Evolutionary conservation across 2,888 invertebrate genomes (phyloP), one percentile per base, ranked within the genome.

Genomic region (Lepidonotus clava): DNA sequence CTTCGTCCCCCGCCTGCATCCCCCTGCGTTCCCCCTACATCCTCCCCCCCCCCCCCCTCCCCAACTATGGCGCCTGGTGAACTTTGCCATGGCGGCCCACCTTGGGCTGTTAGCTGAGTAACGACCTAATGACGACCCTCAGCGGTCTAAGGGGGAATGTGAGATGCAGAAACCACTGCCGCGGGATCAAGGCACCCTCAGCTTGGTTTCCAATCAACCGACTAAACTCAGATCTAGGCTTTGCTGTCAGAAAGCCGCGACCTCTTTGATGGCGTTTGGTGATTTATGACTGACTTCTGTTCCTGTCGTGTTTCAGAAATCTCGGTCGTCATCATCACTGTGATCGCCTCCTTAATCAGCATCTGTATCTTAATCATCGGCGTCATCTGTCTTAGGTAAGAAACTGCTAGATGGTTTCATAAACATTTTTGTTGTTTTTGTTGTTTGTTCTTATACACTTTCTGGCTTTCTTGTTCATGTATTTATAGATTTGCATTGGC

Each of bases 341-440:
- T 85, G 28, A 85, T 85, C 14, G 85, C 85, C 2, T 85, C 85
- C 18, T 53, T 85, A 11, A 85, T 85, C 76, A 85, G 85, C 53
- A 67, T 85, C n/a, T 85, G 85, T 46, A 85, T 85, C 18, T 51
- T 85, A 1, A 66, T 85, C 21, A 71, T 85, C 14, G 85, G 85
- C 28, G 51, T 85, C 34, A 71, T 85, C 32, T 85, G 85, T 85
- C 85, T 85, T 6, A 67, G 85, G 85, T 85, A 32, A 36, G 83
- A 40, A n/a, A 8, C 66, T 8, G n/a, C n/a, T 14, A 66, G 66
- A 24, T 24, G 6, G 8, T 32, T 66, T 11, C n/a, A 8, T 66
- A 8, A 6, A 66, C 46, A 46, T 46, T n/a, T n/a, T n/a, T n/a
- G n/a, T n/a, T n/a, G n/a, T n/a, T n/a, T n/a, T n/a, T n/a, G n/a